Percentiles rank a stretch among this genome's conserved stretches.
phyloP scores from a whole-genome alignment of 2,888 invertebrate genomes.

The Dusona sp. region DNA sequence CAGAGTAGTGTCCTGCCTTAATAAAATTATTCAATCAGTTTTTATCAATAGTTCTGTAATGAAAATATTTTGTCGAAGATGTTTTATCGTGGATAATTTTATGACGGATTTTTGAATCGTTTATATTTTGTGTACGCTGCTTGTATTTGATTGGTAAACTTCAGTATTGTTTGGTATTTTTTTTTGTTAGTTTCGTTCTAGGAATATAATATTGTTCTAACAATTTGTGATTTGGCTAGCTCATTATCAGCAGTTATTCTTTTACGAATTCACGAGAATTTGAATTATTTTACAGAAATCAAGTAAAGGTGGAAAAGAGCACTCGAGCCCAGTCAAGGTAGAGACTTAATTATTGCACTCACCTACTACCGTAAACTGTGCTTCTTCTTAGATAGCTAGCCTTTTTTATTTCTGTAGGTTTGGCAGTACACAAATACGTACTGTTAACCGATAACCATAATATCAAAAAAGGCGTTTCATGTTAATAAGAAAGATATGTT shows the following conservation, averaged over 20 bases:
- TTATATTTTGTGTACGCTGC: not conserved
- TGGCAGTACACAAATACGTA: conserved; percentile 2
- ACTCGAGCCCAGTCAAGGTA: conserved; percentile 90
- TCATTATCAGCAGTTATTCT: conserved; percentile 23
- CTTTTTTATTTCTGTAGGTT: conserved; percentile 62
- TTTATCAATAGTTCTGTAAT: not conserved
- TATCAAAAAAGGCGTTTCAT: not conserved
- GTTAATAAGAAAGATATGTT: too few species aligned
- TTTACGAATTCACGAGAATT: conserved; percentile 68
- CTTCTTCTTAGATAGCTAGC: conserved; percentile 72
- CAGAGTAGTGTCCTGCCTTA: too few species aligned
- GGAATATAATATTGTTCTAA: conserved; percentile 2
- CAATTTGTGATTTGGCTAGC: conserved; percentile 30
- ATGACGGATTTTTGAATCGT: not conserved
- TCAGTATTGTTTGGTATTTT: not conserved
- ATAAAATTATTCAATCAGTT: not conserved
- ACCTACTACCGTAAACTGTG: conserved; percentile 72
- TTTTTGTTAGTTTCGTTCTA: not conserved
- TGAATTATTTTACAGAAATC: conserved; percentile 89
- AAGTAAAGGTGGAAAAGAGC: conserved; percentile 91
- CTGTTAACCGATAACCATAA: conserved; percentile 5
- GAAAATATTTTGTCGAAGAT: not conserved
- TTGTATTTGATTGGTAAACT: not conserved
- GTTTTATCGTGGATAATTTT: not conserved
- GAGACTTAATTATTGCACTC: conserved; percentile 77